A percentile compares a stretch with the other conserved stretches of the same genome.
Conservation (phyloP, 2,797 vertebrate species). For the Chelon auratus region DNA sequence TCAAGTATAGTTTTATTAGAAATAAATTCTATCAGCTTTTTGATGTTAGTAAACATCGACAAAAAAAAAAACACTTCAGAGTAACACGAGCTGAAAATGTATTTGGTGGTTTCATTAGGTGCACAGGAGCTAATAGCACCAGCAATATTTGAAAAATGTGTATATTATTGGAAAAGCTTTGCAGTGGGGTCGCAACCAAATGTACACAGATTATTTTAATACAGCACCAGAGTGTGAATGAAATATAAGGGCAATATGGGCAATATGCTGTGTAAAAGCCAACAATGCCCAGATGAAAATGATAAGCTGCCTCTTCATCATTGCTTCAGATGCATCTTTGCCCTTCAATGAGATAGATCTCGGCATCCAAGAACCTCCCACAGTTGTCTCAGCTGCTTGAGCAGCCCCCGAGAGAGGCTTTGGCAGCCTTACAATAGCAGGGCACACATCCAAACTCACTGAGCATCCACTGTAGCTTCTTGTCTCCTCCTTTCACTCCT, state of each 20-base stretch:
- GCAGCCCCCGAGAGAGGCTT: constrained; percentile 51
- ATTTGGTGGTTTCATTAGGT: too few relatives aligned
- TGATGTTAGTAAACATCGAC: too few relatives aligned
- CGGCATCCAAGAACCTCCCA: constrained; percentile 60
- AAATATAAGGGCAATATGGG: too few relatives aligned
- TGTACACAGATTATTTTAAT: constrained; percentile 42
- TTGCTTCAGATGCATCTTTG: constrained; percentile 26
- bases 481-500: constrained; percentile 22
- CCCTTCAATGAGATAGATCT: constrained; percentile 42
- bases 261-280: constrained; percentile 17
- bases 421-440: constrained; percentile 62
- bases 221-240: background rate
- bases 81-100: too few relatives aligned
- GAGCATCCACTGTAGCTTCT: constrained; percentile 37
- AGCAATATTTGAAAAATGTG: too few relatives aligned
- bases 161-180: too few relatives aligned
- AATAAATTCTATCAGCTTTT: too few relatives aligned
- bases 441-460: constrained; percentile 61
- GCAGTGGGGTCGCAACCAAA: background rate
- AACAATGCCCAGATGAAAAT: constrained; percentile 44
- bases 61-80: too few relatives aligned
- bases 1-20: too few relatives aligned
- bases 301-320: constrained; percentile 49
- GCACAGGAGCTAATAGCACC: too few relatives aligned
- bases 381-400: constrained; percentile 56